These are phyloP conservation scores for Orthosia cruda DNA, from an alignment of 2,888 invertebrate genomes.

Conservation along the genomic window DNA sequence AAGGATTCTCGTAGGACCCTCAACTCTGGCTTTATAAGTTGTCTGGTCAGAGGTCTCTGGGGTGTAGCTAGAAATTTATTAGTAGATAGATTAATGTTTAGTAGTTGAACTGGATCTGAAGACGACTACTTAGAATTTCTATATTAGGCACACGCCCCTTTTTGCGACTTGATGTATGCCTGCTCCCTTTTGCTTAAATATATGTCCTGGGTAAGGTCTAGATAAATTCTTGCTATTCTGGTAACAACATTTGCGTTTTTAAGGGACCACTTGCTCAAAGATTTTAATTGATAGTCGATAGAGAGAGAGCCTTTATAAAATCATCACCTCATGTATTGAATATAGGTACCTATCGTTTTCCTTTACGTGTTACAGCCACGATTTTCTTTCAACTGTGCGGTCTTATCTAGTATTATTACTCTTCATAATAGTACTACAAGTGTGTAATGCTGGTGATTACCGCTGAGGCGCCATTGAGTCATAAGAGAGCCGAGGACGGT, in stretches of 20 bases:
- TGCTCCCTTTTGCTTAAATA: background rate
- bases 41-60: constrained; percentile 38
- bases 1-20: constrained; percentile 54
- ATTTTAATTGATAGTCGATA: background rate
- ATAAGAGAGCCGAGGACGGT: no score
- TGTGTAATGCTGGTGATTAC: no score
- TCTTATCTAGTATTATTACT: constrained; percentile 20
- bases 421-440: no score
- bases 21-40: constrained; percentile 45
- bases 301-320: background rate
- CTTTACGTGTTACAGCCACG: background rate
- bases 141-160: background rate
- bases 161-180: background rate
- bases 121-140: no score
- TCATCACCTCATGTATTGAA: background rate
- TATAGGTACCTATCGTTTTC: background rate
- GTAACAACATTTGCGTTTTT: background rate
- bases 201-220: background rate
- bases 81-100: constrained; percentile 20
- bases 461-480: no score
- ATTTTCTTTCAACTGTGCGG: background rate
- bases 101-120: constrained; percentile 4
- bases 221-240: background rate
- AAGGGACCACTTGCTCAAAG: background rate
- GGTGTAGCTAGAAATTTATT: constrained; percentile 17